phyloP scores from a whole-genome alignment of 2,113 vertebrate genomes.

The Andinoacara biseriatus region DNA sequence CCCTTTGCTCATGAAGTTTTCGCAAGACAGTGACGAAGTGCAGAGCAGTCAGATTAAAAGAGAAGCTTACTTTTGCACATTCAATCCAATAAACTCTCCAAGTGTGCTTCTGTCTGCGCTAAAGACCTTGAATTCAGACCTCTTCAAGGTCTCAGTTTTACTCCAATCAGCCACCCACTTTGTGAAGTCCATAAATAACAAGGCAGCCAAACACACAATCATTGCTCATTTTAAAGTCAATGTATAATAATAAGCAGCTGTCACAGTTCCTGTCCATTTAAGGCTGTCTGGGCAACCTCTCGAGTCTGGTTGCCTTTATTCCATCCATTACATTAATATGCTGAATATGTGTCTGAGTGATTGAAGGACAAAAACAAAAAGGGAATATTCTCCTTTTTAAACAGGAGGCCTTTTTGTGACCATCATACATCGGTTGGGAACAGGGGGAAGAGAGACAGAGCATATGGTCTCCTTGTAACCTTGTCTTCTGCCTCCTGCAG shows the following conservation, averaged over 20 bases:
- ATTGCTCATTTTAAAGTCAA: slow-evolving; percentile 63
- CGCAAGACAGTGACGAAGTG: not conserved
- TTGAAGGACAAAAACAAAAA: not conserved
- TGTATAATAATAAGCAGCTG: slow-evolving; percentile 65
- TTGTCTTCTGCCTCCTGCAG: slow-evolving; percentile 74
- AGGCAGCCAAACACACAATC: slow-evolving; percentile 43
- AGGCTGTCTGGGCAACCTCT: slow-evolving; percentile 22
- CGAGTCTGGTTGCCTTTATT: slow-evolving; percentile 11
- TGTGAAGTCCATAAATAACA: slow-evolving; percentile 67
- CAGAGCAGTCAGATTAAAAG: not conserved
- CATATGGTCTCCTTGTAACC: slow-evolving; percentile 51
- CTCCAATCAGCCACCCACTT: slow-evolving; percentile 65
- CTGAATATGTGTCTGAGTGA: slow-evolving; percentile 25
- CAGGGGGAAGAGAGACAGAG: not conserved
- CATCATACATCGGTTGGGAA: not conserved
- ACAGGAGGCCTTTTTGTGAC: slow-evolving; percentile 20
- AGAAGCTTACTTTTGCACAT: not conserved
- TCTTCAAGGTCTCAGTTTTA: slow-evolving; percentile 49
- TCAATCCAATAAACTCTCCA: not conserved
- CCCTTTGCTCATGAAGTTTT: not conserved
- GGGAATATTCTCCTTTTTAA: not conserved
- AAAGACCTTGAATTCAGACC: slow-evolving; percentile 24
- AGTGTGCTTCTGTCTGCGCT: not conserved
- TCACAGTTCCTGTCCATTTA: slow-evolving; percentile 42
- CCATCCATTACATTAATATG: slow-evolving; percentile 42